Conservation (phyloP, 2,888 invertebrate genomes). For the Trachelus stipa region DNA sequence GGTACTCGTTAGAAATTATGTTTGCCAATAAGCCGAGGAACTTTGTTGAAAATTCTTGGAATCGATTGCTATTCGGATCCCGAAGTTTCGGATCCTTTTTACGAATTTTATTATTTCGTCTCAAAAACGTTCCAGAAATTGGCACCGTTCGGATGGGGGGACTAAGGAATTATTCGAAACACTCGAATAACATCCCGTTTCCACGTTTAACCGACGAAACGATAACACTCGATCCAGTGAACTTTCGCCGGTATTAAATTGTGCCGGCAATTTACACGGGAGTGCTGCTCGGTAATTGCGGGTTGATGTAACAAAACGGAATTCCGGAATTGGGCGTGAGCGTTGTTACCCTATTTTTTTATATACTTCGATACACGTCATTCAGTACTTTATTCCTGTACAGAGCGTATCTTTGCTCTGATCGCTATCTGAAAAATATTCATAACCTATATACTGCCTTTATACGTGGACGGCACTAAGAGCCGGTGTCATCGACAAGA, state of each 20-base stretch:
- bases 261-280: slow-evolving; percentile 45
- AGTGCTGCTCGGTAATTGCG: slow-evolving; percentile 25
- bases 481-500: slow-evolving; percentile 37
- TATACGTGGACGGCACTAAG: neutral
- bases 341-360: neutral
- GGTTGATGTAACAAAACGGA: slow-evolving; percentile 29
- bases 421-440: neutral
- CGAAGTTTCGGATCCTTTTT: neutral
- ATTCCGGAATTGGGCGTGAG: slow-evolving; percentile 23
- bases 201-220: neutral
- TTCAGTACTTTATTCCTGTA: neutral
- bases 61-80: neutral
- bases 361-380: neutral
- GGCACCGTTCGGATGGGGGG: neutral
- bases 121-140: neutral
- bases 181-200: slow-evolving; percentile 27
- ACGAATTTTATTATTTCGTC: neutral
- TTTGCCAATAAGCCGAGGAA: neutral
- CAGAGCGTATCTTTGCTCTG: neutral
- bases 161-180: neutral
- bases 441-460: neutral
- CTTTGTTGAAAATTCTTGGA: neutral
- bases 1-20: neutral
- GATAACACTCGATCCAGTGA: slow-evolving; percentile 24
- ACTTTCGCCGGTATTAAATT: slow-evolving; percentile 57